phyloP scores from a whole-genome alignment of 2,113 vertebrate genomes.

The Mastomys natalensis region DNA sequence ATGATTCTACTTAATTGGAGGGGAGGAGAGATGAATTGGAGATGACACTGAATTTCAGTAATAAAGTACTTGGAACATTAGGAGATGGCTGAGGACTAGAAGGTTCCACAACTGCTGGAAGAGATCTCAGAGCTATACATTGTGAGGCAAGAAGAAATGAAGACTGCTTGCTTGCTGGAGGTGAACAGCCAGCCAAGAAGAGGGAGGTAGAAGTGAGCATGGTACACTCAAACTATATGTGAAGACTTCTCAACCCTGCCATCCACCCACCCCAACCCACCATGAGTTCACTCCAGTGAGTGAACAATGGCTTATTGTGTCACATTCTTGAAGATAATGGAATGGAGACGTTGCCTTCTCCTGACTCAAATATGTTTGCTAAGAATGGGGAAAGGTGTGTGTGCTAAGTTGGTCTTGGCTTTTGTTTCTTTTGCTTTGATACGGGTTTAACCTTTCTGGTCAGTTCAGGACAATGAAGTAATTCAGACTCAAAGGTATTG shows the following conservation, averaged over 20 bases:
- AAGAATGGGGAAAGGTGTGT: neutral
- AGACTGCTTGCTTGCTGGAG: neutral
- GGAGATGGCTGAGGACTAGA: neutral
- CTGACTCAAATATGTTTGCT: neutral
- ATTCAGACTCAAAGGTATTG: conserved; percentile 19
- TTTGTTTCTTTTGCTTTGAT: neutral
- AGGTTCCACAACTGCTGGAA: neutral
- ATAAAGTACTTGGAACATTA: neutral
- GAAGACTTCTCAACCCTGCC: neutral
- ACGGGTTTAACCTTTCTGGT: neutral
- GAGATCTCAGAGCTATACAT: neutral
- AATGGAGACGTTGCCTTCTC: neutral
- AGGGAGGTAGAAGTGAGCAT: neutral
- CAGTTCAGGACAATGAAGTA: conserved; percentile 21
- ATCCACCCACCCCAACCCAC: too few species aligned
- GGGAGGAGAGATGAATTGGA: neutral
- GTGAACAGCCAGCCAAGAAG: neutral
- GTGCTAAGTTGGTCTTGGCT: neutral
- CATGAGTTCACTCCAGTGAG: neutral
- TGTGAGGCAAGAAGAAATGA: neutral
- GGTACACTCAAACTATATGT: neutral
- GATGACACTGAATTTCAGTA: neutral
- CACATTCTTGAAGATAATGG: neutral
- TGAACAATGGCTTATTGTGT: neutral
- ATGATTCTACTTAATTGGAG: neutral